phyloP scores from a whole-genome alignment of 64 coral and sea anemone species.

The Anthopleura sola region DNA sequence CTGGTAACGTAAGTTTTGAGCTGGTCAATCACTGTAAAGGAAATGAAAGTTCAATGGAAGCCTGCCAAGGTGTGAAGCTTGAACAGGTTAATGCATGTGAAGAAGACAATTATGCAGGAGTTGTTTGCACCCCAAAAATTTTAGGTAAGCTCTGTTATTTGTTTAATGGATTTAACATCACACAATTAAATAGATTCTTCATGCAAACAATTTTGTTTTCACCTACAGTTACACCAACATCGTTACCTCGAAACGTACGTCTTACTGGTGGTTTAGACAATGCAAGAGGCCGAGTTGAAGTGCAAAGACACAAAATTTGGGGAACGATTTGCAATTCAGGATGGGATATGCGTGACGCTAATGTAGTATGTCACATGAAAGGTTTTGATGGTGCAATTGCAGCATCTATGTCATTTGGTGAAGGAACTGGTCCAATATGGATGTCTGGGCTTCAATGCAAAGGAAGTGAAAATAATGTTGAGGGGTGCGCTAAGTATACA shows the following conservation, averaged over 20 bases:
- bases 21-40: neutral
- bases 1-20: neutral
- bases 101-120: neutral
- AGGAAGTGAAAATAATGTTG: neutral
- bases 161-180: neutral
- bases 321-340: neutral
- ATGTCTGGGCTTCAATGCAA: neutral
- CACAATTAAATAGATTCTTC: neutral
- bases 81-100: neutral
- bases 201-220: neutral
- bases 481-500: neutral
- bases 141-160: neutral
- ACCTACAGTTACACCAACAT: neutral
- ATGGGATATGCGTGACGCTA: neutral
- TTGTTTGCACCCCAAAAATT: neutral
- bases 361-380: neutral
- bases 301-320: neutral
- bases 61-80: neutral
- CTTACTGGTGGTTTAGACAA: neutral
- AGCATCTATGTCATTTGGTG: neutral
- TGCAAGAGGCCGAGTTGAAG: neutral
- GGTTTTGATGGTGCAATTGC: neutral
- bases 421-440: constrained; percentile 5
- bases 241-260: neutral
- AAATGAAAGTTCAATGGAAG: neutral